Evolutionary conservation across 2,113 vertebrate species (phyloP), one percentile per base, ranked within the genome.

Genomic region (Dryoscopus gambensis): DNA sequence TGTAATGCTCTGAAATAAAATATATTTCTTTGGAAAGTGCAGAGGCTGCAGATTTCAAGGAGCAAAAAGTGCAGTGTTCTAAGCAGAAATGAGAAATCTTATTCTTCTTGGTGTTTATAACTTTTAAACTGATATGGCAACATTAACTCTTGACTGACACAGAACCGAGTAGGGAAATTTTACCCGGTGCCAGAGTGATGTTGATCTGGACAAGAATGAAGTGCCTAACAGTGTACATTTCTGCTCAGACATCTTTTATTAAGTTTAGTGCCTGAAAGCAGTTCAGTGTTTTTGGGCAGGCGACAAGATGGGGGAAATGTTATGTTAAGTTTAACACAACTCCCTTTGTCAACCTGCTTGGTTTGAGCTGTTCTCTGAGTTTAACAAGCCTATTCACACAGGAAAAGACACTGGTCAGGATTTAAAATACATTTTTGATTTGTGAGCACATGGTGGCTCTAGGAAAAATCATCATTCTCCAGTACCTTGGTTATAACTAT

Each of bases 1-100:
- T 82, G 50, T 90, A n/a, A 75, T 63, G 24, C 62, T 91, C 68
- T 23, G 47, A 87, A 84, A 93, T 56, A 90, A 77, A 90, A 88
- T 49, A 23, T 9, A 4, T 40, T 63, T 67, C 4, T 68, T 70
- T 53, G 39, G 30, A 19, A 86, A 78, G 44, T 3, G 14, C 59
- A n/a, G 65, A 52, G 47, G 33, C 68, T 84, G 73, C 52, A 84
- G 79, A 31, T 80, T 64, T 92, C 44, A 42, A 77, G 46, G 28
- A 60, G 53, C 55, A 46, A 37, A 8, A 52, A 60, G 30, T 5
- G 31, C 23, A 69, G 37, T 23, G 15, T 69, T 91, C 59, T 60
- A 59, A 39, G 37, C 0, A 53, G 33, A 73, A 88, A 73, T 16
- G 71, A 53, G 42, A 52, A 16, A 60, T 77, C 22, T 37, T 55